These are phyloP conservation scores for Calidris pygmaea DNA, from an alignment of 2,113 vertebrate genomes.

Conservation along the genomic window DNA sequence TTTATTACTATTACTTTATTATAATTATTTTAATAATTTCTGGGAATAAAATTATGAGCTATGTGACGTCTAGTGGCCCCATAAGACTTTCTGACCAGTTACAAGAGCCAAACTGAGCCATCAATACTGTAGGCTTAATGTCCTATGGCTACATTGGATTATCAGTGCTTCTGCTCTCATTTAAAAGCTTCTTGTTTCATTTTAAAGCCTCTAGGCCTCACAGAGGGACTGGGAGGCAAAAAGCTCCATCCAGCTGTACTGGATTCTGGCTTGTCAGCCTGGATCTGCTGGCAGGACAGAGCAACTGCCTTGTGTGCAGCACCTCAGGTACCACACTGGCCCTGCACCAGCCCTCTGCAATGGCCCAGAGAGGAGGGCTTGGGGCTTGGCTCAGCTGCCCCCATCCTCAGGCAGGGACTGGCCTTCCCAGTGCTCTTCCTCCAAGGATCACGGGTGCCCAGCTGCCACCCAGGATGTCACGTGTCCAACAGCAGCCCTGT, in stretches of 20 bases:
- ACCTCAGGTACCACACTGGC: background rate
- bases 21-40: conserved; percentile 14
- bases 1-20: conserved; percentile 23
- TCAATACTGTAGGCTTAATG: background rate
- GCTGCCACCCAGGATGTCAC: background rate
- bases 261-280: background rate
- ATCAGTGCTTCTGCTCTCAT: background rate
- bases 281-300: background rate
- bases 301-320: background rate
- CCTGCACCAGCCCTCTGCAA: background rate
- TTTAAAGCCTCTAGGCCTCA: background rate
- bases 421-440: background rate
- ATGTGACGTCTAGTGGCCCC: background rate
- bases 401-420: rapidly evolving
- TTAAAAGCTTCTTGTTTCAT: background rate
- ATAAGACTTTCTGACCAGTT: background rate
- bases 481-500: rapidly evolving
- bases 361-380: rapidly evolving
- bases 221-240: background rate
- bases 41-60: background rate
- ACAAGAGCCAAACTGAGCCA: background rate
- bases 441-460: background rate
- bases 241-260: background rate
- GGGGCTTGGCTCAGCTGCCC: background rate
- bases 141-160: background rate